Base-by-base conservation (phyloP, 2,113 vertebrate genomes). In the Baryphthengus martii region DNA sequence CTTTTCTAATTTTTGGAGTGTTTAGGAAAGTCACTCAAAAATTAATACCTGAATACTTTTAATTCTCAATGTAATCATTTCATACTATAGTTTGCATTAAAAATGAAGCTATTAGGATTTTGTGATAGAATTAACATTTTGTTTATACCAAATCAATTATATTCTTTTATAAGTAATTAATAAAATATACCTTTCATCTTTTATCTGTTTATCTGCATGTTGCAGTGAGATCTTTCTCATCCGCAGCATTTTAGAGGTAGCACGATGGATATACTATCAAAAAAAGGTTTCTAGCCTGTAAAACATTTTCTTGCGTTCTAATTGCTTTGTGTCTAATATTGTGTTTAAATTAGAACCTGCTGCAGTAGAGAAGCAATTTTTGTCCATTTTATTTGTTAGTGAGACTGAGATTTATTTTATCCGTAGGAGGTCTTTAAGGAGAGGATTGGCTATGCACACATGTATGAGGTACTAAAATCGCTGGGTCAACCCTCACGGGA, bases 381-480 rank as follows among this genome's bases (percentile, higher is more conserved):
- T 78, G 26, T 80, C 31, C 10, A 1, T 86, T 88, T 91, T 42
- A 40, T 75, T 90, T 89, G 80, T 89, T 82, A 82, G 29, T 94
- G 83, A 95, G 33, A 80, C 80, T 88, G 49, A 18, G 11, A 81
- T 71, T 96, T n/a, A n/a, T n/a, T 96, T 96, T 86, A 39, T 67
- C 62, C 90, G 65, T 93, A 99, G 99, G 99, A 99, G 95, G 99
- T 99, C 90, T 99, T 99, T 97, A 99, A 99, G 96, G 99, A 99
- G 97, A 98, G 99, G 90, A 99, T 99, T 91, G 99, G 99, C 70
- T 99, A 99, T 92, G 98, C 98, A 65, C 99, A 99, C 89, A 98
- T 99, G 95, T 99, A 98, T 56, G 99, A 99, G 95, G 99, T 99
- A 87, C 98, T 99, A 52, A 98, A 99, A 87, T 99, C 99, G 2